These are phyloP conservation scores for Apamea sordens DNA, from an alignment of 2,888 invertebrate species.

Conservation along the genomic window DNA sequence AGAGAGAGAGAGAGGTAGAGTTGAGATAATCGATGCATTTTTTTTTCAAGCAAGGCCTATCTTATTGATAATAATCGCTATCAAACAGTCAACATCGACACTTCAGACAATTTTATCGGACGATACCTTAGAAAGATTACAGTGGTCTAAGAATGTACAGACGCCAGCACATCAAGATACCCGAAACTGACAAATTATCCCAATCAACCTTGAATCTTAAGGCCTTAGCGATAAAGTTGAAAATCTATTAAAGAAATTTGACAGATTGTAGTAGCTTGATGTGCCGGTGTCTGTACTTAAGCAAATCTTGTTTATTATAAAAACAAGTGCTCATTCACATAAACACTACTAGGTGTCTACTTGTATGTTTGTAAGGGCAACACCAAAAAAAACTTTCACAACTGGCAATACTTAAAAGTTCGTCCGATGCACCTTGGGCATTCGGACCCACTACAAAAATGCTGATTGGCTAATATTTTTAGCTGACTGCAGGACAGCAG, in stretches of 20 bases:
- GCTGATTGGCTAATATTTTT: background rate
- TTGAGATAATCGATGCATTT: background rate
- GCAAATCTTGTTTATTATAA: slow-evolving; percentile 17
- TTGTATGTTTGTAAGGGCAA: background rate
- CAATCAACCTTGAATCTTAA: too few relatives aligned
- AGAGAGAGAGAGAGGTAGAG: slow-evolving; percentile 1
- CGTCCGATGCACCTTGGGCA: too few relatives aligned
- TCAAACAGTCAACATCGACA: background rate
- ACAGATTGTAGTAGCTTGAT: too few relatives aligned
- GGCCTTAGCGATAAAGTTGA: too few relatives aligned
- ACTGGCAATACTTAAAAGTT: background rate
- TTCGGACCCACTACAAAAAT: too few relatives aligned
- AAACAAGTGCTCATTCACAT: slow-evolving; percentile 26
- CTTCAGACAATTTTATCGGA: slow-evolving; percentile 10
- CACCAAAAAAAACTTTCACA: background rate
- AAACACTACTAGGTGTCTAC: background rate
- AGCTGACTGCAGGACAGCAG: too few relatives aligned
- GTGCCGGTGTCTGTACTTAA: too few relatives aligned
- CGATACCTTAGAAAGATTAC: slow-evolving; percentile 7
- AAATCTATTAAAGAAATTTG: too few relatives aligned
- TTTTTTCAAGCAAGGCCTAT: background rate
- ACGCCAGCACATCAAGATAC: too few relatives aligned
- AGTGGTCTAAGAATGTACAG: slow-evolving; percentile 11
- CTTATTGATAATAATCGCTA: background rate
- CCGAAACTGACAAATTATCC: too few relatives aligned